These are phyloP conservation scores for Oryzias sinensis DNA, from an alignment of 2,797 vertebrate genomes.

Conservation along the genomic window DNA sequence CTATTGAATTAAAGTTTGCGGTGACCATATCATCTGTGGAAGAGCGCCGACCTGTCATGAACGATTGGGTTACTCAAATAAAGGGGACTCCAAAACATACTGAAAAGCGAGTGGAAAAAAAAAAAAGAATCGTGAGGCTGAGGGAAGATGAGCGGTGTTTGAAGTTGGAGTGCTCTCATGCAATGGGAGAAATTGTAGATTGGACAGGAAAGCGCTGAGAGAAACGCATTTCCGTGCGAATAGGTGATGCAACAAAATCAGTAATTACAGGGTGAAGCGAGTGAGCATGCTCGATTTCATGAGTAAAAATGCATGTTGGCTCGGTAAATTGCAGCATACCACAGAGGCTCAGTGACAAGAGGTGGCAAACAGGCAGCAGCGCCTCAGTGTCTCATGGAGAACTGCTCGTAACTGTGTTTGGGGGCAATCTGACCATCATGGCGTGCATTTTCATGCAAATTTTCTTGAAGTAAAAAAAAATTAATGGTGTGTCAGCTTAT, in stretches of 20 bases:
- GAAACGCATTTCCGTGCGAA: conserved; percentile 23
- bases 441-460: no score
- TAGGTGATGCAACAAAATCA: conserved; percentile 26
- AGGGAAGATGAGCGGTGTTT: conserved; percentile 44
- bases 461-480: no score
- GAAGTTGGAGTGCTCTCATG: conserved; percentile 38
- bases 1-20: conserved; percentile 51
- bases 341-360: conserved; percentile 21
- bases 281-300: conserved; percentile 18
- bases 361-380: conserved; percentile 23
- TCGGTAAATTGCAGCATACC: conserved; percentile 6
- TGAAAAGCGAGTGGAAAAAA: conserved; percentile 34
- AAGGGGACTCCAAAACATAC: conserved; percentile 42
- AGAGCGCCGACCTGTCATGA: conserved; percentile 50
- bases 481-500: no score
- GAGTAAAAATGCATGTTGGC: background rate
- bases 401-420: conserved; percentile 1
- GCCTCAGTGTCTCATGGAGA: conserved; percentile 11
- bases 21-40: conserved; percentile 37
- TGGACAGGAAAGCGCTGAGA: conserved; percentile 4
- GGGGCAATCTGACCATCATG: conserved; percentile 10
- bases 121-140: conserved; percentile 57
- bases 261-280: conserved; percentile 23
- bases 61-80: conserved; percentile 58
- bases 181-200: conserved; percentile 29